These are phyloP conservation scores for Parapristionchus giblindavisi DNA, from an alignment of 2,888 invertebrate species.

Conservation along the genomic window DNA sequence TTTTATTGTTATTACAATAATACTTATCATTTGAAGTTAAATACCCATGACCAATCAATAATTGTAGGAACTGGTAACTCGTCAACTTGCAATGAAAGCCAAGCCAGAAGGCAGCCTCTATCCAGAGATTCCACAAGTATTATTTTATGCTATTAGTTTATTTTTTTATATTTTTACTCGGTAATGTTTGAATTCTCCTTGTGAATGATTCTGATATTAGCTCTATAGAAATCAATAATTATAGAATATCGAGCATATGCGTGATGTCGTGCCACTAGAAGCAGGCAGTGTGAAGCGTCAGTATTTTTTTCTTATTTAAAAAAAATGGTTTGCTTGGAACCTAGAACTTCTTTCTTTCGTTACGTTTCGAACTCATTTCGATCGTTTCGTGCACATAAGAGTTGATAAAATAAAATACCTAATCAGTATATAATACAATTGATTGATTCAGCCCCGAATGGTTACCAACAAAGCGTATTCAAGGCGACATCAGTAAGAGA, in stretches of 20 bases:
- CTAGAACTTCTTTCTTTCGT: too few relatives aligned
- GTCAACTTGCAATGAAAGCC: constrained; percentile 56
- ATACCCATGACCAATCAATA: background rate
- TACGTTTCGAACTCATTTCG: too few relatives aligned
- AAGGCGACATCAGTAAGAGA: constrained; percentile 43
- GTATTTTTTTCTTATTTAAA: background rate
- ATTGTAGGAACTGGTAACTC: constrained; percentile 54
- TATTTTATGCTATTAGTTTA: background rate
- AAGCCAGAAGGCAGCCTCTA: constrained; percentile 44
- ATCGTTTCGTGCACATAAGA: too few relatives aligned
- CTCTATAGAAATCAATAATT: background rate
- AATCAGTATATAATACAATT: constrained; percentile 45
- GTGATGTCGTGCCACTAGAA: constrained; percentile 52
- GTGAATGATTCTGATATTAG: background rate
- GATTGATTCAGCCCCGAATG: constrained; percentile 26
- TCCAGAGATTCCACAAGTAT: constrained; percentile 50
- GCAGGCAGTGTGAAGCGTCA: constrained; percentile 20
- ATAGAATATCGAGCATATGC: constrained; percentile 46
- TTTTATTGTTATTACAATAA: background rate
- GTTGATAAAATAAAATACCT: too few relatives aligned
- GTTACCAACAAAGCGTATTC: constrained; percentile 24
- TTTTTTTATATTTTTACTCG: background rate
- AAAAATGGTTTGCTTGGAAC: too few relatives aligned
- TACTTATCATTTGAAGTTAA: background rate
- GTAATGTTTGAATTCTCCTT: too few relatives aligned